Evolutionary conservation across 2,888 invertebrate species (phyloP).

Genomic region (Cataglyphis altisquamis): DNA sequence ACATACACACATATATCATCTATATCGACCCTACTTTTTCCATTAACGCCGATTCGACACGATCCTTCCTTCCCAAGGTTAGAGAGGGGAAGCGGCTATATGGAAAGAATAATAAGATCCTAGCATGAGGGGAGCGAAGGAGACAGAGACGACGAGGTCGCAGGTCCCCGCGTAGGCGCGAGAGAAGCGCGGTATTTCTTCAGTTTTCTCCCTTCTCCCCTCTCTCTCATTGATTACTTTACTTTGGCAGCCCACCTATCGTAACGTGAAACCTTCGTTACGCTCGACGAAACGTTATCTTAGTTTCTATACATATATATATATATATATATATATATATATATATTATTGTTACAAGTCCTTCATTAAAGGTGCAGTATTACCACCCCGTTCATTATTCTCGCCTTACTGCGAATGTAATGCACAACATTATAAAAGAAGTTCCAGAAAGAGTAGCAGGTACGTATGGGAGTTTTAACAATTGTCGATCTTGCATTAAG

Average conservation of each 20-base stretch:
- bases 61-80: conserved; percentile 65
- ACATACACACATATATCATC: background rate
- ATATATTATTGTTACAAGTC: background rate
- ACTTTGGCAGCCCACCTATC: conserved; percentile 70
- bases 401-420: conserved; percentile 3
- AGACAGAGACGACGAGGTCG: conserved; percentile 56
- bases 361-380: background rate
- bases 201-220: conserved; percentile 64
- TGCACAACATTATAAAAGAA: background rate
- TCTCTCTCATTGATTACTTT: conserved; percentile 77
- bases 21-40: conserved; percentile 40
- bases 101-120: conserved; percentile 62
- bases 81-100: conserved; percentile 38
- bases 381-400: background rate
- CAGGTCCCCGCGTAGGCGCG: conserved; percentile 70
- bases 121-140: conserved; percentile 19
- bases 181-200: conserved; percentile 56
- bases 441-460: conserved; percentile 15
- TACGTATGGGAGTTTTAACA: background rate
- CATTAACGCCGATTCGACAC: conserved; percentile 59
- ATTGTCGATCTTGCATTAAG: conserved; percentile 23
- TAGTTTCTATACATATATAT: background rate
- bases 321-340: background rate
- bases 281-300: background rate
- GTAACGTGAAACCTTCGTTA: conserved; percentile 16